These are phyloP conservation scores for Bathynomus jamesi DNA, from an alignment of 1,140 invertebrate species.

Conservation along the genomic window DNA sequence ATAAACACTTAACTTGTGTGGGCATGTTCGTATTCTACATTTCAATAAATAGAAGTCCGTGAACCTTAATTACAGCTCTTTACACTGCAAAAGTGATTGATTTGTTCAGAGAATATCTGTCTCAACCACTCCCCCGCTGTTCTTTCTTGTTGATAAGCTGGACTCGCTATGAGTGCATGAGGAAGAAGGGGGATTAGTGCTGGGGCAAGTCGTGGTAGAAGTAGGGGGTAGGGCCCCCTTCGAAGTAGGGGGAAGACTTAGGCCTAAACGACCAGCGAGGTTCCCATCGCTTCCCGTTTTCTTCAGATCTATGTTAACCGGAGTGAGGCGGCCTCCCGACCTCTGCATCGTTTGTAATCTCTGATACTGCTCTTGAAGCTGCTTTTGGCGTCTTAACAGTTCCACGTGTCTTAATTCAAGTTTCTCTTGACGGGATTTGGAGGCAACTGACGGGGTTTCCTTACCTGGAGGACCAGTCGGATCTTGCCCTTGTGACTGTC, in stretches of 20 bases:
- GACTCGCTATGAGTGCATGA: background rate
- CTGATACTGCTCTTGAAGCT: slow-evolving; percentile 43
- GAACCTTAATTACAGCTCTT: background rate
- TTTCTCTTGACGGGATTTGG: slow-evolving; percentile 40
- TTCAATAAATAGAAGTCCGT: background rate
- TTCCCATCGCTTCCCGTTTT: background rate
- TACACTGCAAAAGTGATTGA: background rate
- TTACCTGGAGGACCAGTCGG: background rate
- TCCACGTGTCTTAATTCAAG: slow-evolving; percentile 42
- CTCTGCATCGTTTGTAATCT: slow-evolving; percentile 41
- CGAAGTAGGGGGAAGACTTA: background rate
- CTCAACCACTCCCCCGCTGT: background rate
- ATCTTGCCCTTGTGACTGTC: slow-evolving; percentile 1
- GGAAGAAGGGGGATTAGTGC: background rate
- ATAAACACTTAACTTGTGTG: no score
- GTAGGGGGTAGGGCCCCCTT: background rate
- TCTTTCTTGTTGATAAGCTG: background rate
- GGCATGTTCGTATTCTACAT: no score
- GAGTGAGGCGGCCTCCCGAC: slow-evolving; percentile 23
- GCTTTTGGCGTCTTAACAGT: slow-evolving; percentile 41
- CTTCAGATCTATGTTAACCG: slow-evolving; percentile 22
- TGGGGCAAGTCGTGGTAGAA: background rate
- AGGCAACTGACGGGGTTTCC: slow-evolving; percentile 13
- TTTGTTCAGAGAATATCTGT: background rate
- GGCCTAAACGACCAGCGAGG: background rate